These are phyloP conservation scores for Cosmia pyralina DNA, from an alignment of 2,888 invertebrate genomes.

Conservation along the genomic window DNA sequence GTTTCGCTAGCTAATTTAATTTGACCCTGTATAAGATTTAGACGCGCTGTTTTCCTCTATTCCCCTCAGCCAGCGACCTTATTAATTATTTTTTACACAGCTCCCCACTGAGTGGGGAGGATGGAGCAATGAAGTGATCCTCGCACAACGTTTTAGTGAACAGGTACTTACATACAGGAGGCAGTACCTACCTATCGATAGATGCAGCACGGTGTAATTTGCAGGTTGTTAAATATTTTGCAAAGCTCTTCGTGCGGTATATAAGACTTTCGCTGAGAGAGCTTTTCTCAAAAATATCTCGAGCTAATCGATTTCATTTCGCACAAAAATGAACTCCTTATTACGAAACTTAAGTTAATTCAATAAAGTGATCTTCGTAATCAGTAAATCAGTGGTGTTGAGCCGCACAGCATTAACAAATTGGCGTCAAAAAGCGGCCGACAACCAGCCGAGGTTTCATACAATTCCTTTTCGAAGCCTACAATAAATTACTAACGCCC, in stretches of 20 bases:
- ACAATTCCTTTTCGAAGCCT: conserved; percentile 53
- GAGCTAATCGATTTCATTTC: background rate
- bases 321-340: background rate
- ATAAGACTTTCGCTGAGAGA: background rate
- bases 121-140: conserved; percentile 53
- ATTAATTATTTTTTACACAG: conserved; percentile 62
- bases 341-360: background rate
- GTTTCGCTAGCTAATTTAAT: no score
- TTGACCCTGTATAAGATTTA: conserved; percentile 30
- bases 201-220: conserved; percentile 10
- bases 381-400: conserved; percentile 21
- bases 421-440: conserved; percentile 17
- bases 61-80: conserved; percentile 51
- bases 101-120: conserved; percentile 46
- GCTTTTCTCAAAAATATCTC: background rate
- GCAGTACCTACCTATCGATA: conserved; percentile 13
- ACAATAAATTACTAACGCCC: conserved; percentile 56
- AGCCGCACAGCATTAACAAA: conserved; percentile 14
- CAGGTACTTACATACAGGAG: conserved; percentile 27
- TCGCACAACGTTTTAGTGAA: conserved; percentile 50
- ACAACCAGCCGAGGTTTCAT: conserved; percentile 22
- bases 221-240: conserved; percentile 7
- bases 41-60: conserved; percentile 42
- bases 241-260: background rate
- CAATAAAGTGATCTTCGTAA: background rate